phyloP scores from a whole-genome alignment of 2,797 vertebrate species.

The Chiloscyllium punctatum region DNA sequence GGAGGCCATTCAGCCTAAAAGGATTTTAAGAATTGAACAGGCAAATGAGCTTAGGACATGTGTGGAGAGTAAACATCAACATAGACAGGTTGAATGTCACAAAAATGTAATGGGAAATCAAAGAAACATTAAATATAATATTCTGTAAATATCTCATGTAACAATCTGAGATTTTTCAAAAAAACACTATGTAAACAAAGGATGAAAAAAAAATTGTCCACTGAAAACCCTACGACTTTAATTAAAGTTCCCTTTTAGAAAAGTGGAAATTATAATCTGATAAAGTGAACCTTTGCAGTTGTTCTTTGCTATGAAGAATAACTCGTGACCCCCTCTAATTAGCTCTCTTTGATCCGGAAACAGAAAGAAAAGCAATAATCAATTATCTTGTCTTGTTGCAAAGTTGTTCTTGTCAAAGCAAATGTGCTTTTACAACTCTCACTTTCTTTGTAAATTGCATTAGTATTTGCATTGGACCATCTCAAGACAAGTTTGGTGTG shows the following conservation, averaged over 20 bases:
- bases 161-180: neutral
- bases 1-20: neutral
- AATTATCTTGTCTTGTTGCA: slow-evolving; percentile 13
- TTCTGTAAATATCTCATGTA: neutral
- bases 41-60: neutral
- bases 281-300: neutral
- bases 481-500: neutral
- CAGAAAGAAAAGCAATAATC: neutral
- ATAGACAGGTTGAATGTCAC: neutral
- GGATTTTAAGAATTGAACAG: neutral
- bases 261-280: neutral
- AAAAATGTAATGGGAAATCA: neutral
- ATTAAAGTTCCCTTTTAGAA: neutral
- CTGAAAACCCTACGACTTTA: neutral
- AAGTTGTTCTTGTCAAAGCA: neutral
- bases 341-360: neutral
- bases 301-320: neutral
- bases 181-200: neutral
- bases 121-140: neutral
- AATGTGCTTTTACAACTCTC: neutral
- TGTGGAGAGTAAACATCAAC: neutral
- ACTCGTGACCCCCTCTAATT: neutral
- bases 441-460: neutral
- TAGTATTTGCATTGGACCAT: neutral
- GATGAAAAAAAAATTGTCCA: neutral